Conservation (phyloP, 2,113 vertebrate genomes). For the Pterophyllum scalare region DNA sequence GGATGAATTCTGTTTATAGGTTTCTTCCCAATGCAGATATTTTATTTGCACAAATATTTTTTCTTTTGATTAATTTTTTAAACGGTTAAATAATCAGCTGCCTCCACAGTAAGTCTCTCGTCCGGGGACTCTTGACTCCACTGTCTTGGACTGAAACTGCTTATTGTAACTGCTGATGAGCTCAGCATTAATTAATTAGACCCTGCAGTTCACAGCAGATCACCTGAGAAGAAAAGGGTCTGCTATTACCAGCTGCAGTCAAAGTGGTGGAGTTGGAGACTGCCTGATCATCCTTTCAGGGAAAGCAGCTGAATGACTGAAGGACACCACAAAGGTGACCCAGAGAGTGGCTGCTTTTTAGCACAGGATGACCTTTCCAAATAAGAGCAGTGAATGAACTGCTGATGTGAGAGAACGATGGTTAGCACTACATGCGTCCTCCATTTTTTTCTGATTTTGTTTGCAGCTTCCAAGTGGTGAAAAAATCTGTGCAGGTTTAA, state of each 20-base stretch:
- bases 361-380: too few relatives aligned
- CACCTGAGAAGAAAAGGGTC: background rate
- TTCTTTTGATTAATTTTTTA: too few relatives aligned
- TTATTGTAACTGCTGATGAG: rapidly evolving
- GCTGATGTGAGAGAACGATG: too few relatives aligned
- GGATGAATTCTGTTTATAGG: background rate
- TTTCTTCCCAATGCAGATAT: background rate
- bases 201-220: background rate
- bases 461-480: background rate
- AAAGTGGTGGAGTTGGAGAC: background rate
- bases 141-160: background rate
- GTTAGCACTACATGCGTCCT: too few relatives aligned
- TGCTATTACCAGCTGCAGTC: background rate
- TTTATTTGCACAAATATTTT: background rate
- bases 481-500: background rate
- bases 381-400: too few relatives aligned
- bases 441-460: conserved; percentile 1
- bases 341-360: background rate
- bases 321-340: background rate
- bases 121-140: background rate
- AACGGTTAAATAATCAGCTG: background rate
- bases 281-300: background rate
- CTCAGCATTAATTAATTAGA: background rate
- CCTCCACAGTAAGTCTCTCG: background rate
- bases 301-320: background rate